Conservation (phyloP, 2,797 vertebrate genomes). For the Galaxias olidus region DNA sequence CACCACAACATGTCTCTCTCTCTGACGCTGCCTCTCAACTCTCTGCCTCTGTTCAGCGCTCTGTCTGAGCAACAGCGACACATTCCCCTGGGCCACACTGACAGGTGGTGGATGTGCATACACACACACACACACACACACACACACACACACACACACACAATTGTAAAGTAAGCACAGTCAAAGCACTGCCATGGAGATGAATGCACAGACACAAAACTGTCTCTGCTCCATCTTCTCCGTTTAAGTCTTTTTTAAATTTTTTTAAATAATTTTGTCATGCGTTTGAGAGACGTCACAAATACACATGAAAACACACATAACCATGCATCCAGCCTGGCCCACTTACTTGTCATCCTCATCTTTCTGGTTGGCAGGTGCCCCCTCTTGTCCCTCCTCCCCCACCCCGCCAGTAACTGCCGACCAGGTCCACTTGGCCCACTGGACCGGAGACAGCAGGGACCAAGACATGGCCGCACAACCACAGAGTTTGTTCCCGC, state of each 20-base stretch:
- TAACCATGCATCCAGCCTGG: conserved; percentile 4
- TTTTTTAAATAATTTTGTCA: too few species aligned
- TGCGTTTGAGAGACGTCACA: neutral
- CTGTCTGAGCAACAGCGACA: conserved; percentile 8
- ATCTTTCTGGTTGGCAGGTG: conserved; percentile 48
- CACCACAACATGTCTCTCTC: neutral
- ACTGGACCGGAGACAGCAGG: conserved; percentile 86
- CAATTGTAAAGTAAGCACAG: neutral
- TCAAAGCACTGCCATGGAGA: conserved; percentile 5
- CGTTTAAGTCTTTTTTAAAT: neutral
- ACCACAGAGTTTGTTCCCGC: neutral
- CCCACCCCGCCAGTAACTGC: conserved; percentile 81
- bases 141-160: conserved; percentile 1
- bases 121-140: conserved; percentile 35
- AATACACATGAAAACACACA: conserved; percentile 21
- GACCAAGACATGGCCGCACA: conserved; percentile 78
- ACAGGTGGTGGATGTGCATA: conserved; percentile 33
- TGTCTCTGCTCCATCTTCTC: neutral
- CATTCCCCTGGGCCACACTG: conserved; percentile 18
- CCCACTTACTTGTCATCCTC: conserved; percentile 71
- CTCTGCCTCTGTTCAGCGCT: conserved; percentile 16
- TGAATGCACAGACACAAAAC: conserved; percentile 3
- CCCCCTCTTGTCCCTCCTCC: conserved; percentile 64
- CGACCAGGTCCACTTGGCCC: conserved; percentile 97
- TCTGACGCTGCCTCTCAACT: neutral